phyloP scores from a whole-genome alignment of 2,113 vertebrate species.

The Notiomystis cincta region DNA sequence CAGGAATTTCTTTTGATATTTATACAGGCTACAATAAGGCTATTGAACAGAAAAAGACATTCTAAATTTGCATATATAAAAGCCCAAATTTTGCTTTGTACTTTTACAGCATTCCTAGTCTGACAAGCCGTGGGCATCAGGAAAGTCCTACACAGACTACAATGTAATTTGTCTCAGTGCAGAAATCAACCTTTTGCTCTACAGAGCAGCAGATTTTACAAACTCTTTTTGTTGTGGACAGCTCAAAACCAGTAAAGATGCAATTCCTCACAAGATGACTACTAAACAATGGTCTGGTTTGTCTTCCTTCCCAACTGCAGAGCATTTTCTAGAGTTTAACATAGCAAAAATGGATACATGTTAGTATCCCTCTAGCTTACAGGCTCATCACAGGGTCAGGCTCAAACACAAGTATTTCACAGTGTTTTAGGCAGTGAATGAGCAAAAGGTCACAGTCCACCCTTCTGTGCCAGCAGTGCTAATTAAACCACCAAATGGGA shows the following conservation, averaged over 20 bases:
- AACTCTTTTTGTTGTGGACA: background rate
- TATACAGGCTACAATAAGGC: background rate
- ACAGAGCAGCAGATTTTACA: background rate
- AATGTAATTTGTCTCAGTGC: background rate
- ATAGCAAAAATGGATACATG: background rate
- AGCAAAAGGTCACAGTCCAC: background rate
- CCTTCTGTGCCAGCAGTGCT: background rate
- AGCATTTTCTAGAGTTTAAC: background rate
- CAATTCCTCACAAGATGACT: background rate
- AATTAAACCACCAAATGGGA: background rate
- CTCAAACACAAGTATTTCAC: background rate
- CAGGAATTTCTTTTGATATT: background rate
- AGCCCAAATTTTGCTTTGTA: background rate
- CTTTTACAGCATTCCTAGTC: background rate
- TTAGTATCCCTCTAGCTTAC: background rate
- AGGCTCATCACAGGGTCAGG: background rate
- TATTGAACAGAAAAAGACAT: background rate
- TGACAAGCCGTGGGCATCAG: background rate
- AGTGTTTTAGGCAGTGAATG: background rate
- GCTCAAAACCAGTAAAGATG: background rate
- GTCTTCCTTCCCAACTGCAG: background rate
- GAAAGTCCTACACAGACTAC: background rate
- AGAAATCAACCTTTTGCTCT: background rate
- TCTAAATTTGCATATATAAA: background rate
- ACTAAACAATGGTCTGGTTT: background rate